phyloP scores from a whole-genome alignment of 2,113 vertebrate genomes.

The Anguilla rostrata region DNA sequence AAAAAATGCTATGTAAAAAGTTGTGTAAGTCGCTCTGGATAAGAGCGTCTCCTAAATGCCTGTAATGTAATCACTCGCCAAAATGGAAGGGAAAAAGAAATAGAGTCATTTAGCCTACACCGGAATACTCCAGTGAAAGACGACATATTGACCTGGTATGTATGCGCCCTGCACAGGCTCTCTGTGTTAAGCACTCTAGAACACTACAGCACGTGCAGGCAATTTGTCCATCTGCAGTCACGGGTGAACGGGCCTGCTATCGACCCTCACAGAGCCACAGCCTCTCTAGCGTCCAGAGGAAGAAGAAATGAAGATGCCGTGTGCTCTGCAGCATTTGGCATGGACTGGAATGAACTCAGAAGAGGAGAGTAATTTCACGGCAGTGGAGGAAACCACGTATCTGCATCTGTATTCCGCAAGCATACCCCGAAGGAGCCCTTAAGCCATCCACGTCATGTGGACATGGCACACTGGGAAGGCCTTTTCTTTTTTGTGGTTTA shows the following conservation, averaged over 20 bases:
- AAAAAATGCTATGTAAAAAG: no score
- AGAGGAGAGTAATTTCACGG: not conserved
- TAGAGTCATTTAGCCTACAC: no score
- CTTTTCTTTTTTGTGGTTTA: not conserved
- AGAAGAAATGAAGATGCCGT: not conserved
- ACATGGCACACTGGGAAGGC: not conserved
- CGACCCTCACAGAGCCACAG: not conserved
- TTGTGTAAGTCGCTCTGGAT: no score
- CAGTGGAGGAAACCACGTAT: not conserved
- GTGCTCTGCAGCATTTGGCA: not conserved
- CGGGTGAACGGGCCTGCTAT: not conserved
- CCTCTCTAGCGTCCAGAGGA: not conserved
- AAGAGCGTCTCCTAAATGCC: no score
- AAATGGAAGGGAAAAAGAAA: no score
- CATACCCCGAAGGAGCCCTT: not conserved
- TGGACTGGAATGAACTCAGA: not conserved
- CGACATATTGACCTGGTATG: no score
- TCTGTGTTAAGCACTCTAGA: not conserved
- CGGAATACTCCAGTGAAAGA: no score
- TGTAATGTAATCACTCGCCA: no score
- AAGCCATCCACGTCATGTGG: not conserved
- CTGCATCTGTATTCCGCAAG: not conserved
- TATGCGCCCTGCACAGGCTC: no score
- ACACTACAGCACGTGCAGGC: not conserved
- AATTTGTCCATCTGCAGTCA: not conserved